Percentiles rank a stretch among this genome's conserved stretches.
phyloP scores from a whole-genome alignment of 1,140 invertebrate genomes.

The Eriosoma lanigerum region DNA sequence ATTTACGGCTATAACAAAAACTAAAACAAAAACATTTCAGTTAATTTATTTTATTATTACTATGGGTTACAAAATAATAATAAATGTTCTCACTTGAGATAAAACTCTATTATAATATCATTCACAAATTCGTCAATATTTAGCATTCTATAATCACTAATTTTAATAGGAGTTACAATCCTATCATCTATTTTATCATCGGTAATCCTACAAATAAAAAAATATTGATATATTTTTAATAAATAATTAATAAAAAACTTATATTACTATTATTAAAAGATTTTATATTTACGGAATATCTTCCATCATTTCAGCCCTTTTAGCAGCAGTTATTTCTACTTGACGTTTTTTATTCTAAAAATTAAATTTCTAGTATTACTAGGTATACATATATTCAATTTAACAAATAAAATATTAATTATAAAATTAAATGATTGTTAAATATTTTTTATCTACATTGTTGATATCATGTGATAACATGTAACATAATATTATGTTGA shows the following conservation, averaged over 20 bases:
- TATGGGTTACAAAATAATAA: neutral
- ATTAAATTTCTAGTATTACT: neutral
- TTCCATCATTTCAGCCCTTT: neutral
- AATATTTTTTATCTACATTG: no score
- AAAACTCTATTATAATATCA: slow-evolving; percentile 98
- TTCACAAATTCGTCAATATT: slow-evolving; percentile 93
- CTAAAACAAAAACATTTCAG: slow-evolving; percentile 56
- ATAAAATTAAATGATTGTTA: no score
- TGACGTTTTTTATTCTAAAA: neutral
- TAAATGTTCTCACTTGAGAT: slow-evolving; percentile 71
- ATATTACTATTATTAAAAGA: neutral
- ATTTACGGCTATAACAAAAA: slow-evolving; percentile 74
- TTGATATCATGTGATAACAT: no score
- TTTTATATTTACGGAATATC: neutral
- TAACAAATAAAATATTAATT: neutral
- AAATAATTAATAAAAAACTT: neutral
- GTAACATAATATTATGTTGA: no score
- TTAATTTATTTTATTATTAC: no score
- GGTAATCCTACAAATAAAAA: no score
- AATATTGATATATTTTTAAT: no score
- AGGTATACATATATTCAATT: neutral
- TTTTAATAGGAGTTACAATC: slow-evolving; percentile 70
- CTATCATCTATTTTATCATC: neutral
- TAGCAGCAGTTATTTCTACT: neutral
- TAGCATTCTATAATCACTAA: slow-evolving; percentile 87